Base-by-base conservation (phyloP, 2,888 invertebrate species). In the Drosophila nr. fundita region DNA sequence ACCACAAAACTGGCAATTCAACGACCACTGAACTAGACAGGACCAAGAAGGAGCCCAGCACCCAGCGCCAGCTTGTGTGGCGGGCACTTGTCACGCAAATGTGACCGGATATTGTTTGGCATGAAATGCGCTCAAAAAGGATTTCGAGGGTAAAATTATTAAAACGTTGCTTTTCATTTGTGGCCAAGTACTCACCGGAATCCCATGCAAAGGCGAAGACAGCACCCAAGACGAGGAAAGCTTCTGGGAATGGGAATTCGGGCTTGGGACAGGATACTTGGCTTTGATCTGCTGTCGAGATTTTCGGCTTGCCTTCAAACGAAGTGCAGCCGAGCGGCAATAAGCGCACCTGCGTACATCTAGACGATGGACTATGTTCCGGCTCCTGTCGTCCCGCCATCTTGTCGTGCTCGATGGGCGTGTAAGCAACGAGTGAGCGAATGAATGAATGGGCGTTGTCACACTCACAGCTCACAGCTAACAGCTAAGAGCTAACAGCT, bases 271-370 rank as follows among this genome's bases (percentile, higher is more conserved):
- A 52, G 67, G 27, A 62, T 15, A 67, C 76, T 83, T 90, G 83
- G 90, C 89, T 86, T 86, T 86, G 90, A 87, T 90, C 91, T 90
- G 82, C 80, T 73, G 81, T 78, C 73, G 75, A 89, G 91, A 87
- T 90, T 87, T 87, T 88, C 81, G 89, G 83, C 79, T 81, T 68
- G 80, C 67, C 77, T 83, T 88, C 91, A 90, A 86, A 90, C 91
- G 72, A 85, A 89, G 78, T 83, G 88, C 91, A 91, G 63, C 83
- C 90, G 82, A 91, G 92, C 91, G 85, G 80, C 88, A 90, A 88
- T 91, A 92, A 92, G 91, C 89, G 88, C 91, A 91, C 91, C 91
- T 91, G 92, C 87, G 92, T 85, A 87, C 89, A 78, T 69, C 80
- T 76, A 89, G 85, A 84, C 76, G 80, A 60, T 68, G 83, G 80